A percentile compares a stretch with the other conserved stretches of the same genome.
These are phyloP conservation scores for Lepidocyrtinus sp. DNA, from an alignment of 2,888 invertebrate genomes.

Conservation along the genomic window DNA sequence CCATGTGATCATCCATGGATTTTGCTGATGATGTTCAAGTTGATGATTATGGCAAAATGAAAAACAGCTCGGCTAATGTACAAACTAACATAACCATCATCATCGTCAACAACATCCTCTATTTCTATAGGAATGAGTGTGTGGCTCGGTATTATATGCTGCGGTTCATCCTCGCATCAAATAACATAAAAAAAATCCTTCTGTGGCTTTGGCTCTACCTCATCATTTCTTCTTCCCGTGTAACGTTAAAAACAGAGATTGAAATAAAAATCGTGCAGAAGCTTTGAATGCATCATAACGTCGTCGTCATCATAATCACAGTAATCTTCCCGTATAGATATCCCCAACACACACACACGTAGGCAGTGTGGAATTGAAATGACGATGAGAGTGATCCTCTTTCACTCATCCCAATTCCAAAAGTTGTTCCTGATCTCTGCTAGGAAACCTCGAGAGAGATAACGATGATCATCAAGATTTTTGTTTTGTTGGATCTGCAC, in stretches of 20 bases:
- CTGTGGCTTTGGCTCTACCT: slow-evolving; percentile 7
- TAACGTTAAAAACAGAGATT: slow-evolving; percentile 12
- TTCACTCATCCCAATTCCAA: slow-evolving; percentile 17
- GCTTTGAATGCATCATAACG: slow-evolving; percentile 21
- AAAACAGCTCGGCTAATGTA: slow-evolving; percentile 48
- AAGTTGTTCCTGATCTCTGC: slow-evolving; percentile 6
- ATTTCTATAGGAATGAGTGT: slow-evolving; percentile 9
- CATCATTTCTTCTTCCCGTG: slow-evolving; percentile 21
- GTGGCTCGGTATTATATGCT: not conserved
- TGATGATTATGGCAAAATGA: slow-evolving; percentile 60
- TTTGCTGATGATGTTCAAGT: slow-evolving; percentile 29
- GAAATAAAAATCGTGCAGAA: slow-evolving; percentile 2
- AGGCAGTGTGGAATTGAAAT: slow-evolving; percentile 4
- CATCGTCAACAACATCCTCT: not conserved
- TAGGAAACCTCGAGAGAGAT: slow-evolving; percentile 2
- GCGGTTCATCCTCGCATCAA: slow-evolving; percentile 10
- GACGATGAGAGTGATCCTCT: slow-evolving; percentile 10
- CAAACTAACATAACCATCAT: slow-evolving; percentile 17
- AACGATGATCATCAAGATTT: slow-evolving; percentile 18
- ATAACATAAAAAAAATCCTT: not conserved
- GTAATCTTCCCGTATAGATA: slow-evolving; percentile 15
- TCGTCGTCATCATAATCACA: slow-evolving; percentile 21
- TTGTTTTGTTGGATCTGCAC: slow-evolving; percentile 18
- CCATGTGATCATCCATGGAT: slow-evolving; percentile 67
- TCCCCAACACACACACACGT: not conserved